Evolutionary conservation across 92 coral and sea anemone genomes (phyloP).

Genomic region (Actinostola sp.): DNA sequence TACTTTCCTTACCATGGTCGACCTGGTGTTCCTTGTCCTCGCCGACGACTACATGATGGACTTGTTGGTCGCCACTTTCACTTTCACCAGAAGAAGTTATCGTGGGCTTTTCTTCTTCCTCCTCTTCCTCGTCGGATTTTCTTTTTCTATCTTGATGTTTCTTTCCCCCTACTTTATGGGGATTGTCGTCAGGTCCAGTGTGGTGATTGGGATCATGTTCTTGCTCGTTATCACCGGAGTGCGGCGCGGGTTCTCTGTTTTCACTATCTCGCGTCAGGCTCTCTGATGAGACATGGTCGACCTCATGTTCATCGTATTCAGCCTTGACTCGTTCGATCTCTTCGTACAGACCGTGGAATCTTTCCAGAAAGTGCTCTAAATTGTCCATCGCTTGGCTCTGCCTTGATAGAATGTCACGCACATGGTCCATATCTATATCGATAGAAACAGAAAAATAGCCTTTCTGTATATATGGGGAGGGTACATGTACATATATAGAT

Average conservation of each 20-base stretch:
- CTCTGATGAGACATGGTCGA: not conserved
- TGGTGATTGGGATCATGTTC: not conserved
- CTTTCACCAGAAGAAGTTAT: not conserved
- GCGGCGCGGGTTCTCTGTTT: constrained; percentile 6
- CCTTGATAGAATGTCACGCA: not conserved
- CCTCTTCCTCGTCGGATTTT: not conserved
- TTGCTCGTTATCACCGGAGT: constrained; percentile 4
- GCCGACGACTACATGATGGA: constrained; percentile 8
- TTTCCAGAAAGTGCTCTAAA: constrained; percentile 3
- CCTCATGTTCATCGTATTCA: not conserved
- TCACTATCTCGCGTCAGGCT: not conserved
- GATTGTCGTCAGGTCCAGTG: not conserved
- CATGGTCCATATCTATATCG: too few relatives aligned
- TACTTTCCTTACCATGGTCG: constrained; percentile 3
- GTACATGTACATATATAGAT: too few relatives aligned
- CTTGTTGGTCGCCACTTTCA: constrained; percentile 16
- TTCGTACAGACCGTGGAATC: not conserved
- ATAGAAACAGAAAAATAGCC: too few relatives aligned
- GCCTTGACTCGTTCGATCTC: constrained; percentile 15
- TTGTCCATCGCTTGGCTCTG: constrained; percentile 8
- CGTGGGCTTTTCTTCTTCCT: not conserved
- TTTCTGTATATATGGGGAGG: too few relatives aligned
- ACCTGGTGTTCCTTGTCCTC: not conserved
- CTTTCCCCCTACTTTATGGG: constrained; percentile 14
- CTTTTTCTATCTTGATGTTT: not conserved